A percentile compares a stretch with the other conserved stretches of the same genome.
Conservation (phyloP, 2,113 vertebrate species). For the Siphamia tubifer region DNA sequence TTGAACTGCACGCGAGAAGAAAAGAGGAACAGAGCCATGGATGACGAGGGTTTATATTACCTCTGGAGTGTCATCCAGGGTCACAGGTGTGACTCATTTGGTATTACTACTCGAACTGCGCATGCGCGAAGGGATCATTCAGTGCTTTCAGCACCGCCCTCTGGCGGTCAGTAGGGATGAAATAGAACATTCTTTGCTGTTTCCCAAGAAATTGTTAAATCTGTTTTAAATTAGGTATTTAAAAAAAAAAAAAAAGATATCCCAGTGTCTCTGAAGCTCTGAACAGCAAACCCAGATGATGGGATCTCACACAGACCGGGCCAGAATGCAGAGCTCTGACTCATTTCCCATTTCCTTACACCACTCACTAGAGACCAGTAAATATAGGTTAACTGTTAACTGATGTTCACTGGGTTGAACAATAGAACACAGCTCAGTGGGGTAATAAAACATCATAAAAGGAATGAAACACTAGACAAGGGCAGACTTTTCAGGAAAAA, state of each 20-base stretch:
- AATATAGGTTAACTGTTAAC: background rate
- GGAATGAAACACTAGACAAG: background rate
- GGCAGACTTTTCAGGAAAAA: background rate
- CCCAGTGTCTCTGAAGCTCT: background rate
- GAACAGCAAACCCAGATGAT: slow-evolving; percentile 5
- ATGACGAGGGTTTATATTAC: no score
- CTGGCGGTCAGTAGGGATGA: no score
- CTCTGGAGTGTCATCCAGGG: no score
- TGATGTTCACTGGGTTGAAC: background rate
- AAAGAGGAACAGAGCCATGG: no score
- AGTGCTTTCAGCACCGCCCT: no score
- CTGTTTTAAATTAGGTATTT: background rate
- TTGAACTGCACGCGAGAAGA: no score
- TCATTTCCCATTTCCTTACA: slow-evolving; percentile 23
- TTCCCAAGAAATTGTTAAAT: background rate
- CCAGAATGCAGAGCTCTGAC: slow-evolving; percentile 7
- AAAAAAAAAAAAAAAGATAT: background rate
- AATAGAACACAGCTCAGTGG: background rate
- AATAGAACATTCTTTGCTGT: background rate
- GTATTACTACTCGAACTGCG: no score
- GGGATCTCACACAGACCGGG: background rate
- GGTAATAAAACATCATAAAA: background rate
- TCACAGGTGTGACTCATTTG: no score
- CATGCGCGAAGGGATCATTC: no score
- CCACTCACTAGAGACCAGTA: background rate